Evolutionary conservation across 2,797 vertebrate genomes (phyloP), one percentile per base, ranked within the genome.

Genomic region (Pteropus rufus): DNA sequence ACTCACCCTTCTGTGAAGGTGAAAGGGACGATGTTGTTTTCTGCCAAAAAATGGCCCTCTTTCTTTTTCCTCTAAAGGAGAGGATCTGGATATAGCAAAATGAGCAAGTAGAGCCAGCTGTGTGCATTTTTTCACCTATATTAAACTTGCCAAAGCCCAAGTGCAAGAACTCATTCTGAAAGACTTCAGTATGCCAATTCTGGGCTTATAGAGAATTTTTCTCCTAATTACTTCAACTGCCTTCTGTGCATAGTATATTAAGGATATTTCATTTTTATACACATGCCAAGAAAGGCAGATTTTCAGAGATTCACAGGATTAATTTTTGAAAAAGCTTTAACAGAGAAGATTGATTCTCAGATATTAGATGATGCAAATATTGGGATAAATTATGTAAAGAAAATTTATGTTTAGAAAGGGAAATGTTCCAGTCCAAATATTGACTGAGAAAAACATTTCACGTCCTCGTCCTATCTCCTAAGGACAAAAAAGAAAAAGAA

Each of bases 181-280:
- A 92, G 58, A 77, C 18, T 69, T 88, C 16, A 69, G 36, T 36
- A 39, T 56, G 26, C 54, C 36, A 67, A 18, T 64, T 89, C 34
- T 46, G 58, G 67, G 58, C 49, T 87, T 76, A 69, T n/a, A 41
- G 49, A 90, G 92, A 69, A 93, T 81, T 70, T 83, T 82, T 82
- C 34, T 58, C 49, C n/a, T 80, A 62, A 92, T 84, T 83, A 83
- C 54, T 64, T 88, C 89, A 87, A 36, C 77, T 81, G 80, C 12
- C 46, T 87, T 96, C 64, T 82, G 41, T 85, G 26, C 41, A 19
- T 29, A 77, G 24, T 87, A 54, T 95, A 75, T 72, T 69, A 44
- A 94, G 29, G 29, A 91, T 70, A 84, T 79, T 79, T 79, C 58
- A 95, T 84, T n/a, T 89, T 88, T 82, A 31, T 75, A 80, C 29